These are phyloP conservation scores for Teleogryllus oceanicus DNA, from an alignment of 2,888 invertebrate genomes.

Conservation along the genomic window DNA sequence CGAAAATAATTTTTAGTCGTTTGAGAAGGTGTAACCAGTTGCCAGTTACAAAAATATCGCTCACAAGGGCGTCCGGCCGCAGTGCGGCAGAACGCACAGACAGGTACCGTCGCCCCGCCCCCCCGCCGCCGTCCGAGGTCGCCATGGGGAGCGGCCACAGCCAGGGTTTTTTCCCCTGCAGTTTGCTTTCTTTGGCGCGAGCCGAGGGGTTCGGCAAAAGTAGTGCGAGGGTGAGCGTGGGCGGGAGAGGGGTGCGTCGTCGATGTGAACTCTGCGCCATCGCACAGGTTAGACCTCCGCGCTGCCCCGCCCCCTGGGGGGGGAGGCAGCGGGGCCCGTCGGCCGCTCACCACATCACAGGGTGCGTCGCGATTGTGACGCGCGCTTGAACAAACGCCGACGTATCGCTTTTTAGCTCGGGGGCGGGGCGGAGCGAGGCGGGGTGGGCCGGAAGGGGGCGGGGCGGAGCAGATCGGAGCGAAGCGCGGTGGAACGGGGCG, in stretches of 20 bases:
- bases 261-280: no score
- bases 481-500: no score
- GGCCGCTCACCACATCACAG: not conserved
- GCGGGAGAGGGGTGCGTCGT: not conserved
- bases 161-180: not conserved
- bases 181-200: not conserved
- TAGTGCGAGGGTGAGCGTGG: not conserved
- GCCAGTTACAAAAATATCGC: not conserved
- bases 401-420: not conserved
- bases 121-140: not conserved
- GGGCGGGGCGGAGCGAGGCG: no score
- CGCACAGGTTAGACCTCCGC: no score
- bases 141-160: no score
- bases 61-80: not conserved
- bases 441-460: no score
- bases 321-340: not conserved
- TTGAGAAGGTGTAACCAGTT: conserved; percentile 3
- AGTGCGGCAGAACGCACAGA: conserved; percentile 1
- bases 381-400: not conserved
- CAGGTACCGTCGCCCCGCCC: not conserved
- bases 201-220: not conserved
- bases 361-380: not conserved
- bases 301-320: no score
- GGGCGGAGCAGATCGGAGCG: no score
- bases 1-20: conserved; percentile 7